A percentile compares a stretch with the other conserved stretches of the same genome.
These are phyloP conservation scores for Callimorpha dominula DNA, from an alignment of 2,888 invertebrate genomes.

Conservation along the genomic window DNA sequence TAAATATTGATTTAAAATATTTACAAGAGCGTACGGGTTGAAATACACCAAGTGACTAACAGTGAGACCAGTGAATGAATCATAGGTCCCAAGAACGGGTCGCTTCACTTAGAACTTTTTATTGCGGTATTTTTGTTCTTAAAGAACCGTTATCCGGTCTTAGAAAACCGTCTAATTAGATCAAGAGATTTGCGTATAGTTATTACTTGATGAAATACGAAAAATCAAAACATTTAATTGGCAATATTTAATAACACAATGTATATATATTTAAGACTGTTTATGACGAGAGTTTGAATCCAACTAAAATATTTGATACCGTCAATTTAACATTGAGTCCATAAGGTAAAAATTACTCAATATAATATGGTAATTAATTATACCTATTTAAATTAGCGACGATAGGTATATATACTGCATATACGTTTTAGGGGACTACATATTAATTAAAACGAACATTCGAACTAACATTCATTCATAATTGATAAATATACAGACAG, in stretches of 20 bases:
- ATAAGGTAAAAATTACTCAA: too few species aligned
- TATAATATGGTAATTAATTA: too few species aligned
- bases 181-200: conserved; percentile 38
- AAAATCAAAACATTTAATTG: neutral
- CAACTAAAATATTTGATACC: neutral
- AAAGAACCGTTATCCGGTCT: conserved; percentile 69
- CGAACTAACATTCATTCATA: too few species aligned
- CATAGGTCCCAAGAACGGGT: conserved; percentile 71
- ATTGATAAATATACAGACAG: too few species aligned
- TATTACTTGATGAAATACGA: conserved; percentile 3
- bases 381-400: too few species aligned
- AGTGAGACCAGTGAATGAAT: conserved; percentile 68
- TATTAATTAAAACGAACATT: too few species aligned
- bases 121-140: conserved; percentile 77
- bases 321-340: neutral
- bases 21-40: conserved; percentile 67
- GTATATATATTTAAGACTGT: neutral
- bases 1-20: conserved; percentile 78
- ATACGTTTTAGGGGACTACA: too few species aligned
- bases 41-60: conserved; percentile 70
- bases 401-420: too few species aligned
- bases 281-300: neutral
- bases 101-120: conserved; percentile 73
- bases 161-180: conserved; percentile 66
- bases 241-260: neutral